Base-by-base conservation (phyloP, 2,888 invertebrate species). In the Steromphala cineraria region DNA sequence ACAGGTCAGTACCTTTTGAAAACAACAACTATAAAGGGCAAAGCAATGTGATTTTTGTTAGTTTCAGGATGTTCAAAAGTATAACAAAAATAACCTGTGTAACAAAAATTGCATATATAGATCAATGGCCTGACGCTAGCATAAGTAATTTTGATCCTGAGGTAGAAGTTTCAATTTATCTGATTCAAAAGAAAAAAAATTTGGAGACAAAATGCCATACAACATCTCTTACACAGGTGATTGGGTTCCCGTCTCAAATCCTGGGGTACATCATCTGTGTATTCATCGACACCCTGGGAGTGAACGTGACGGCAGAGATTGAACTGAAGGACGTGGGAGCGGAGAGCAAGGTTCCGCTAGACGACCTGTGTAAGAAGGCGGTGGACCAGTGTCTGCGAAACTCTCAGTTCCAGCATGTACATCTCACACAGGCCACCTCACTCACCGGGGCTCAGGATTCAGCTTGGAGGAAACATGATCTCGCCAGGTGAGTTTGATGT, bases 161-260 rank as follows among this genome's bases (percentile, higher is more conserved):
- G 7, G 7, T 2, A 36, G n/a, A n/a, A 36, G 36, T 36, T 36
- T 4, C 36, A 36, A 36, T 36, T 36, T 36, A 36, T 36, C 36
- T 36, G 36, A 36, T 7, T 4, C 2, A 36, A 36, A 36, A n/a
- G 7, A 7, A 7, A 7, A 4, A 7, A 36, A 36, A 36, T 4
- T 7, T 36, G 2, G 36, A 46, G 10, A 46, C 46, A 46, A 46
- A 13, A 46, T 46, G n/a, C n/a, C n/a, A n/a, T 5, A 46, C 13
- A 53, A 2, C 13, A 5, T 46, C 46, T 10, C 52, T 83, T 10
- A 95, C n/a, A n/a, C n/a, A 96, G 93, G 94, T 97, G 87, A 94
- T 97, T 84, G 97, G 97, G 53, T 95, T 97, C 77, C 96, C 96
- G 56, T 96, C 97, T 0, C 96, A 96, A 90, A 95, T 96, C 10